phyloP scores from a whole-genome alignment of 2,797 vertebrate species.

The Natrix natrix region DNA sequence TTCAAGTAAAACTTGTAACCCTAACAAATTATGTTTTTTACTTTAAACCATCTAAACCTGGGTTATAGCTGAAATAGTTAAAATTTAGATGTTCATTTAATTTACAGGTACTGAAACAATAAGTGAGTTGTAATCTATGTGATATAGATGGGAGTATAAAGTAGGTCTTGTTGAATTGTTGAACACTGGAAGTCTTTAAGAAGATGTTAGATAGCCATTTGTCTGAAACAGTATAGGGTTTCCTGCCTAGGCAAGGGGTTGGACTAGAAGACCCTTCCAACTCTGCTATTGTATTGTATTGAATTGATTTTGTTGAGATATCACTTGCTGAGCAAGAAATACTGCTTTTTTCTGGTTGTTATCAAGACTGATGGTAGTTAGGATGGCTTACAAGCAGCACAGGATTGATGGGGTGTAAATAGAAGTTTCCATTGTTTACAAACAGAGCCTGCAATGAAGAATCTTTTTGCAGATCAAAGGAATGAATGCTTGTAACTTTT shows the following conservation, averaged over 20 bases:
- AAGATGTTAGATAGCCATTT: no score
- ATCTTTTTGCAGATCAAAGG: neutral
- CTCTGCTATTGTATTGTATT: no score
- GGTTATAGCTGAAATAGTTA: neutral
- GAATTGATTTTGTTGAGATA: neutral
- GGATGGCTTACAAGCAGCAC: neutral
- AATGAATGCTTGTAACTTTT: neutral
- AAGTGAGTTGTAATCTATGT: neutral
- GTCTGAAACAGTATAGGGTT: no score
- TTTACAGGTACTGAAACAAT: neutral
- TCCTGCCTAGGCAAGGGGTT: no score
- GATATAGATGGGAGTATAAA: neutral
- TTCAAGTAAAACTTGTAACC: neutral
- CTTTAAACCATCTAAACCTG: conserved; percentile 5
- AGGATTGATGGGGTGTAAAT: neutral
- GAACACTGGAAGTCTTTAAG: no score
- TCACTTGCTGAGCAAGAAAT: neutral
- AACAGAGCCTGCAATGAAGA: neutral
- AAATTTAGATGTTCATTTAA: neutral
- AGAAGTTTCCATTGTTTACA: neutral
- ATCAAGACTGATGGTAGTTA: neutral
- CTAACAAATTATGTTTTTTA: neutral
- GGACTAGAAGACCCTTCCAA: no score
- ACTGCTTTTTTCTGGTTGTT: neutral
- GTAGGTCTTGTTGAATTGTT: neutral